Conservation (phyloP, 2,888 invertebrate species). For the Mechanitis messenoides region DNA sequence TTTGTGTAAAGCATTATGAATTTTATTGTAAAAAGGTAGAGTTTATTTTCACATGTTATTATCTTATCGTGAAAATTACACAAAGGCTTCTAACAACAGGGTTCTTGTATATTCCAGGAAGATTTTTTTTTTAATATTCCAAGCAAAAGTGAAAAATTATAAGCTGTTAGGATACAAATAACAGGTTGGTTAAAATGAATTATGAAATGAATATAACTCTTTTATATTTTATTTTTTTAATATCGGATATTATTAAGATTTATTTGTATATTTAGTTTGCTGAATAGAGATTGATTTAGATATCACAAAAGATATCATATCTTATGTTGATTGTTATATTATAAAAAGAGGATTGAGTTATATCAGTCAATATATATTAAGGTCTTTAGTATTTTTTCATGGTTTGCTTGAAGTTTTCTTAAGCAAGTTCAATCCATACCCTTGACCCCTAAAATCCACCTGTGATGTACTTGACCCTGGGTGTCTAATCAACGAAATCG, state of each 20-base stretch:
- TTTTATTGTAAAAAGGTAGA: neutral
- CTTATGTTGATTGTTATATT: too few species aligned
- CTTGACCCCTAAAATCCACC: conserved; percentile 64
- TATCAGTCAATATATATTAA: too few species aligned
- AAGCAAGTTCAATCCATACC: conserved; percentile 34
- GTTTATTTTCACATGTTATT: conserved; percentile 6
- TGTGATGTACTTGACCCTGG: conserved; percentile 58
- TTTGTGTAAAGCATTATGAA: neutral
- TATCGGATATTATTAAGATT: neutral
- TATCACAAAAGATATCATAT: too few species aligned
- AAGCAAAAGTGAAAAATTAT: conserved; percentile 15
- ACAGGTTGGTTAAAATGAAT: neutral
- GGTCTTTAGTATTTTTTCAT: too few species aligned
- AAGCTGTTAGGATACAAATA: conserved; percentile 9
- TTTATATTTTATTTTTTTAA: neutral
- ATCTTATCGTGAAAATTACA: conserved; percentile 5
- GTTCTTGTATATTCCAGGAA: conserved; percentile 11
- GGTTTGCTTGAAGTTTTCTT: neutral
- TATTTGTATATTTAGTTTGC: too few species aligned
- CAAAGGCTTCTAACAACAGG: conserved; percentile 13
- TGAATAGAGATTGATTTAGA: too few species aligned
- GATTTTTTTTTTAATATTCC: conserved; percentile 11
- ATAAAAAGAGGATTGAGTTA: too few species aligned
- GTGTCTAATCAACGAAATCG: conserved; percentile 48
- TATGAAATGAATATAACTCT: neutral